Evolutionary conservation across 2,888 invertebrate species (phyloP).

Genomic region (Pristionchus japonicus): DNA sequence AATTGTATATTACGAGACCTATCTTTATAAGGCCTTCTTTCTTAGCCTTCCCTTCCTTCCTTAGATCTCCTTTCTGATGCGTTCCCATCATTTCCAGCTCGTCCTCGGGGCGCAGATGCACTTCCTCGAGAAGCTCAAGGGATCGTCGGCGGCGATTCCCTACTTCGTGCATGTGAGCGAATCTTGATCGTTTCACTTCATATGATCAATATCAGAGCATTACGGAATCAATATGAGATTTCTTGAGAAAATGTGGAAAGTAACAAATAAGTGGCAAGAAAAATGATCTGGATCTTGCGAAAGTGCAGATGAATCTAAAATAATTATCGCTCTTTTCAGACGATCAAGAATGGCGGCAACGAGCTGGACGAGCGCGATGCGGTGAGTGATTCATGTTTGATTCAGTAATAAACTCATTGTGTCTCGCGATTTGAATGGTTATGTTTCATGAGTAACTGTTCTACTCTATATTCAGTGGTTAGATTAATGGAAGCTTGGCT

Average conservation of each 20-base stretch:
- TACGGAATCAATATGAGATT: no score
- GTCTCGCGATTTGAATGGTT: background rate
- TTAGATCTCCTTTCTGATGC: background rate
- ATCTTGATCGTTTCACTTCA: no score
- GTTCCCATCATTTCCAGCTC: background rate
- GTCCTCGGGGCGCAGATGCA: slow-evolving; percentile 20
- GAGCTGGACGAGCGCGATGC: slow-evolving; percentile 27
- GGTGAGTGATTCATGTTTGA: background rate
- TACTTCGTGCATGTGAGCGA: background rate
- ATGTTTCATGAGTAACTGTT: background rate
- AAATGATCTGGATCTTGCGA: no score
- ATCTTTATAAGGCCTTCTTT: no score
- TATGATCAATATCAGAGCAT: background rate
- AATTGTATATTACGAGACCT: no score
- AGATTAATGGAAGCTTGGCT: background rate
- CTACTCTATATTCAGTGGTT: background rate
- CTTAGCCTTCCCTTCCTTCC: no score
- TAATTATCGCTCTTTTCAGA: background rate
- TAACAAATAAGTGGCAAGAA: no score
- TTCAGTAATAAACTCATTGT: background rate
- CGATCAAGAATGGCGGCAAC: background rate
- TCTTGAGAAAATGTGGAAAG: no score
- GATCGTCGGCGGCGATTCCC: background rate
- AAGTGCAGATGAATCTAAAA: background rate
- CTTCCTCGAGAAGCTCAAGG: background rate